phyloP scores from a whole-genome alignment of 1,140 invertebrate species.

The Diabrotica undecimpunctata region DNA sequence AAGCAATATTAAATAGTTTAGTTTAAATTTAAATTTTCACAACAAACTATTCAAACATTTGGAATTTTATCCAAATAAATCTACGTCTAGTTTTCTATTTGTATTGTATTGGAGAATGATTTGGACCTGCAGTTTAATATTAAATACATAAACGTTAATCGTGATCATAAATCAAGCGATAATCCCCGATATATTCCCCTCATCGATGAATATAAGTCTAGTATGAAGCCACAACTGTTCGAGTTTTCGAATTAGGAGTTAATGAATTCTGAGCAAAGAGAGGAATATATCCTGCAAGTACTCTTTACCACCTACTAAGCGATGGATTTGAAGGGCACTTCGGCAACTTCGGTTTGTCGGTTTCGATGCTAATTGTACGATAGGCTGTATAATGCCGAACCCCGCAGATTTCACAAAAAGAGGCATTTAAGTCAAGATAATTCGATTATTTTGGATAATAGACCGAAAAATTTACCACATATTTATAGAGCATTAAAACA shows the following conservation, averaged over 20 bases:
- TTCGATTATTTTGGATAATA: too few species aligned
- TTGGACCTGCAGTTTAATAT: conserved; percentile 20
- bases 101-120: too few species aligned
- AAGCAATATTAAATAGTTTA: too few species aligned
- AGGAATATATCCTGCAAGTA: not conserved
- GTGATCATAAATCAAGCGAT: conserved; percentile 27
- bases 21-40: too few species aligned
- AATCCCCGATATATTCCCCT: conserved; percentile 7
- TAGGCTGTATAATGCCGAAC: too few species aligned
- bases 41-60: too few species aligned
- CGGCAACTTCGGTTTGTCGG: not conserved
- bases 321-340: not conserved
- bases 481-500: too few species aligned
- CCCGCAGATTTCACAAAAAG: too few species aligned
- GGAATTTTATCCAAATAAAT: too few species aligned
- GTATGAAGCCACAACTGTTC: conserved; percentile 9
- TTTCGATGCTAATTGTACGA: not conserved
- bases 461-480: too few species aligned
- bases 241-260: conserved; percentile 4
- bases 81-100: too few species aligned
- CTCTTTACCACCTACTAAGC: conserved; percentile 7
- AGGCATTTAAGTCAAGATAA: too few species aligned
- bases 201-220: not conserved
- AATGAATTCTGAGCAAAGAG: not conserved
- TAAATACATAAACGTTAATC: conserved; percentile 29